Evolutionary conservation across 2,113 vertebrate species (phyloP), one percentile per base, ranked within the genome.

Genomic region (Phaethornis superciliosus): DNA sequence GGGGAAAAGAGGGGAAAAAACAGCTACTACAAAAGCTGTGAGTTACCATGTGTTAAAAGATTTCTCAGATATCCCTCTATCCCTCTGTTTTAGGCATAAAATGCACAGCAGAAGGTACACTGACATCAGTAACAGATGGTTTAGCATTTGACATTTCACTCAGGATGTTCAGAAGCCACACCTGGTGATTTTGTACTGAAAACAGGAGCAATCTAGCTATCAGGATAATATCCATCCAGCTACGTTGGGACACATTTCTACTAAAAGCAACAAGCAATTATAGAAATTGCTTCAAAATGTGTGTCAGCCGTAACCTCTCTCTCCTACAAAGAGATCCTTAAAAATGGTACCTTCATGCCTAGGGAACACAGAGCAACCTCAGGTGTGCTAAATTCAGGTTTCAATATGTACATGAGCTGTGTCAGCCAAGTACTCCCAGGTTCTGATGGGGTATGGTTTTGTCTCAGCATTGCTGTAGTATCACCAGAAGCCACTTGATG

Each of bases 161-260:
- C 76, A 78, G 89, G 72, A 84, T 84, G 59, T 85, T 95, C 44
- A 54, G 40, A 81, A 72, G 72, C 44, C 69, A 88, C 79, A 71
- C 40, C 54, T 56, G 9, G 47, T 7, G 6, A 59, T 54, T 62
- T 78, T 71, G 42, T 30, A 78, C 20, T 22, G 24, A 76, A 83
- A 94, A 81, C 0, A 5, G 27, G 21, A 51, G 7, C 12, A n/a
- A 24, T 35, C 67, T 63, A 64, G 33, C 40, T 88, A 77, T 56
- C n/a, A 17, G 55, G 59, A 58, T 42, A 27, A 69, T 28, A 81
- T 27, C 44, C 21, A 35, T n/a, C 46, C 37, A 24, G 11, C 77
- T 46, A 23, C 9, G 7, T 1, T 63, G 16, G 30, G 60, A 46
- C 6, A 5, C 9, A 0, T 11, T 74, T 26, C 40, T 85, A 18